These are phyloP conservation scores for Pollachius pollachius DNA, from an alignment of 2,113 vertebrate genomes.

Conservation along the genomic window DNA sequence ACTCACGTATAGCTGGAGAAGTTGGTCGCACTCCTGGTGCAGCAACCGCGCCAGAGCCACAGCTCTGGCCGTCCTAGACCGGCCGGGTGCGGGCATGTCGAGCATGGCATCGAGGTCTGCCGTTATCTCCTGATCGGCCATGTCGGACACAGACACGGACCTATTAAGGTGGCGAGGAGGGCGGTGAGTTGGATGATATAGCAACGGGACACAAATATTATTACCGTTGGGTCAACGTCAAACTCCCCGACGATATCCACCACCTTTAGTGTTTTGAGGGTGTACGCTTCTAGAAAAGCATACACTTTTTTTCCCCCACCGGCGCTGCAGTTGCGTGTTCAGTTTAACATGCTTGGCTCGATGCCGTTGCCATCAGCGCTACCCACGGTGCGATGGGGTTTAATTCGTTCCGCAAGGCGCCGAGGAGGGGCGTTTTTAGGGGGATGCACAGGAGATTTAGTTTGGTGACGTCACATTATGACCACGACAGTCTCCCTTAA, in stretches of 20 bases:
- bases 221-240: too few species aligned
- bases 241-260: too few species aligned
- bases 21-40: slow-evolving; percentile 58
- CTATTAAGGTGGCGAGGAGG: slow-evolving; percentile 24
- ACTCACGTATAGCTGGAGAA: slow-evolving; percentile 75
- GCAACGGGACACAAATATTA: background rate
- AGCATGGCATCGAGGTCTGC: background rate
- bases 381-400: slow-evolving; percentile 28
- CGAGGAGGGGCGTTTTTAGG: slow-evolving; percentile 37
- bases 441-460: slow-evolving; percentile 24
- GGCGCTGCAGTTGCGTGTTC: background rate
- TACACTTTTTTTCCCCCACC: background rate
- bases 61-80: slow-evolving; percentile 50
- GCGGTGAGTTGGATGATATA: slow-evolving; percentile 22
- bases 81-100: slow-evolving; percentile 35
- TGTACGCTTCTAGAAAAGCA: background rate
- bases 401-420: slow-evolving; percentile 58
- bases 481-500: slow-evolving; percentile 12
- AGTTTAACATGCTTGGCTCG: slow-evolving; percentile 18
- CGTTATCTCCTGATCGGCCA: slow-evolving; percentile 51
- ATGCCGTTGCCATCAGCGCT: slow-evolving; percentile 21
- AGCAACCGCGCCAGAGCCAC: slow-evolving; percentile 65
- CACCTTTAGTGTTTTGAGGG: too few species aligned
- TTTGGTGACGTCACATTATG: slow-evolving; percentile 33
- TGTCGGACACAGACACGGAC: slow-evolving; percentile 34